Evolutionary conservation across 2,113 vertebrate genomes (phyloP).

Genomic region (Brienomyrus longianalis): DNA sequence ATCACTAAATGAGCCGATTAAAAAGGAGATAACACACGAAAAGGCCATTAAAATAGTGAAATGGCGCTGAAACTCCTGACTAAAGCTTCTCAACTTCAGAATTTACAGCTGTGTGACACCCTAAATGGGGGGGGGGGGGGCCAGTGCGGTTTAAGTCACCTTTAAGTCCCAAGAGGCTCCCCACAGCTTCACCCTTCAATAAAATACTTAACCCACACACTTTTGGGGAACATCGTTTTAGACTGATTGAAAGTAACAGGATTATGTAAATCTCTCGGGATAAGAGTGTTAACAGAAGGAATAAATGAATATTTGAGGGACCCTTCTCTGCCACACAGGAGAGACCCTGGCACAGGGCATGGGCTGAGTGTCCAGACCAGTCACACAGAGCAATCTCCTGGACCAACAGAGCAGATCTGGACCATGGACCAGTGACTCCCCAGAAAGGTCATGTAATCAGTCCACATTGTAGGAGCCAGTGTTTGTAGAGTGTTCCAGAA

Average conservation of each 20-base stretch:
- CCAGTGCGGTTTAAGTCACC: neutral
- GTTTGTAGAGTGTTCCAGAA: neutral
- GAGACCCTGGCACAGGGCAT: neutral
- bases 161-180: neutral
- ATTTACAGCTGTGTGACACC: conserved; percentile 28
- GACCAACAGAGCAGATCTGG: neutral
- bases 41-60: conserved; percentile 55
- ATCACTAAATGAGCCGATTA: conserved; percentile 63
- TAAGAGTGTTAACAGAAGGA: neutral
- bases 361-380: neutral
- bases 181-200: neutral
- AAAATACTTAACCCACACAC: neutral
- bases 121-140: conserved; percentile 18
- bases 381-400: neutral
- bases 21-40: conserved; percentile 53
- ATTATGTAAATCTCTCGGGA: neutral
- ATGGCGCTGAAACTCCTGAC: conserved; percentile 48
- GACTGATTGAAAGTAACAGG: neutral
- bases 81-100: conserved; percentile 30
- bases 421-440: neutral
- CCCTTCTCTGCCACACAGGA: neutral
- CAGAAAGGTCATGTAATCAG: neutral
- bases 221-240: neutral
- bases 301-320: neutral
- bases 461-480: neutral